Evolutionary conservation across 2,888 invertebrate genomes (phyloP), one percentile per base, ranked within the genome.

Genomic region (Campopleginae sp.): DNA sequence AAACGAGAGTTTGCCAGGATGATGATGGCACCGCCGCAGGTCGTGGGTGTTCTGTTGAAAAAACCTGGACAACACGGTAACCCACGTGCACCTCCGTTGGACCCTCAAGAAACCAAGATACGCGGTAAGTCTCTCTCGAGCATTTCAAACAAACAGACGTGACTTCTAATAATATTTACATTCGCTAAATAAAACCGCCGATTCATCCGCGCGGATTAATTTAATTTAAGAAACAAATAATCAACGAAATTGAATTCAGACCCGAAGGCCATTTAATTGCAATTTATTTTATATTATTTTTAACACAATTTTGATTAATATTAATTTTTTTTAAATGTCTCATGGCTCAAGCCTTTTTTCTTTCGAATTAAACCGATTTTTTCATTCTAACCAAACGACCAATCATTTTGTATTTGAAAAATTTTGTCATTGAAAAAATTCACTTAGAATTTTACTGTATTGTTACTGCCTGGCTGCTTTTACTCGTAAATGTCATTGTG

Each of bases 21-120:
- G 93, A 93, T 91, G 93, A 92, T 93, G 92, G 91, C 92, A 90
- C 92, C 93, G 85, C 93, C 93, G 84, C 92, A 93, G 87, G 91
- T 93, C 84, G 93, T 93, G 90, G 93, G 93, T 88, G 93, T 93
- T 65, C 88, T 93, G 88, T 88, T 92, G 85, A 93, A 93, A 88
- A 93, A 93, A 88, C 93, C 93, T 48, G 93, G 93, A 78, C 92
- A 92, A 79, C 91, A 90, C 79, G 89, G 44, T 84, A 90, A 91
- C 86, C 90, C 91, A 78, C 90, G 91, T 70, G 89, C 91, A 31
- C 90, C 92, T 48, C 90, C 92, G 46, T 77, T 92, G 81, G 93
- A 92, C 87, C 92, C 91, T 0, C 93, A 93, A 85, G 93, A 93
- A 68, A 93, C 92, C 14, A 93, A 93, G 87, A 93, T 93, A 77